These are phyloP conservation scores for Eupithecia pulchellata DNA, from an alignment of 2,888 invertebrate genomes.

Conservation along the genomic window DNA sequence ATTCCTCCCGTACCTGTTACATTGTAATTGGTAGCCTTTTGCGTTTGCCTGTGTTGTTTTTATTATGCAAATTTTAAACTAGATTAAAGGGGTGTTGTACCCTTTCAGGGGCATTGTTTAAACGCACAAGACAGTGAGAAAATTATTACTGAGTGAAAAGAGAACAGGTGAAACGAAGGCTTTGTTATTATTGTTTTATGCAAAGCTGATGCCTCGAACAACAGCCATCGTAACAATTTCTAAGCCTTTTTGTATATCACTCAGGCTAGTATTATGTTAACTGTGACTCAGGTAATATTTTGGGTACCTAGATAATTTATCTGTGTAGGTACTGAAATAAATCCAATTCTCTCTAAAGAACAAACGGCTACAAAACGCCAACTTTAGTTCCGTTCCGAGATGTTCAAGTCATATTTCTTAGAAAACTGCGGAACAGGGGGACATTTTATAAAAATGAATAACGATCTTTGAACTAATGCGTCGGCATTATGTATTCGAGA, in stretches of 20 bases:
- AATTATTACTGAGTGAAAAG: slow-evolving; percentile 28
- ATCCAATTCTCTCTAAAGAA: slow-evolving; percentile 25
- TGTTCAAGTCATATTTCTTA: slow-evolving; percentile 47
- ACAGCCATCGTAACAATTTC: slow-evolving; percentile 5
- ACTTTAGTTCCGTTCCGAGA: slow-evolving; percentile 34
- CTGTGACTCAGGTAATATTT: too few species aligned
- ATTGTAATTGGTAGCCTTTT: slow-evolving; percentile 31
- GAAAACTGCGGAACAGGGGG: slow-evolving; percentile 45
- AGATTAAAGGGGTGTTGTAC: slow-evolving; percentile 32
- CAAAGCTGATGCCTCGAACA: slow-evolving; percentile 13
- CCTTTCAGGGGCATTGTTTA: slow-evolving; percentile 31
- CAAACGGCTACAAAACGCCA: slow-evolving; percentile 40
- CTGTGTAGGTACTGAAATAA: not conserved
- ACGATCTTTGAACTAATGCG: slow-evolving; percentile 61
- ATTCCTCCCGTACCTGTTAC: slow-evolving; percentile 30
- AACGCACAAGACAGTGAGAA: slow-evolving; percentile 32
- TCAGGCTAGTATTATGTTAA: too few species aligned
- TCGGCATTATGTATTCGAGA: slow-evolving; percentile 59
- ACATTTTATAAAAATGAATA: slow-evolving; percentile 60
- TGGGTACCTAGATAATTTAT: not conserved
- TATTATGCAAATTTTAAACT: slow-evolving; percentile 38
- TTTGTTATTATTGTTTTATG: slow-evolving; percentile 21
- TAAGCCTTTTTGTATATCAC: not conserved
- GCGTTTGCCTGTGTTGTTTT: slow-evolving; percentile 26
- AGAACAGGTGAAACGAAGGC: slow-evolving; percentile 22